Evolutionary conservation across 2,888 invertebrate genomes (phyloP).

Genomic region (Arctia plantaginis): DNA sequence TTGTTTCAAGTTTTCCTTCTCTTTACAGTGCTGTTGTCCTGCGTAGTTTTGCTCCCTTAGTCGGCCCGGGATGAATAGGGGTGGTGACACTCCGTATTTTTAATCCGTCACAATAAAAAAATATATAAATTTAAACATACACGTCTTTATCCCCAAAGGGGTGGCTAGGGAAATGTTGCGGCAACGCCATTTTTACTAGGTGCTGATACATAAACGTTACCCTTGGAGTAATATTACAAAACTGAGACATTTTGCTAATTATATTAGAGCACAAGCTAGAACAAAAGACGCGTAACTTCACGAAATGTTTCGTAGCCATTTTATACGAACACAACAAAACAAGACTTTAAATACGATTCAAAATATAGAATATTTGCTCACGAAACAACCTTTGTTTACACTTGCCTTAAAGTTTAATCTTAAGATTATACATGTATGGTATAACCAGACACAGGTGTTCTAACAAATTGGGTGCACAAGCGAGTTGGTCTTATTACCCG

Average conservation of each 20-base stretch:
- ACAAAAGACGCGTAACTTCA: conserved; percentile 6
- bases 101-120: too few species aligned
- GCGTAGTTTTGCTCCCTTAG: too few species aligned
- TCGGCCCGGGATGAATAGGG: too few species aligned
- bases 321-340: conserved; percentile 3
- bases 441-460: conserved; percentile 60
- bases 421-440: conserved; percentile 53
- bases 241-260: not conserved
- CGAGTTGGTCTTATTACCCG: conserved; percentile 45
- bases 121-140: too few species aligned
- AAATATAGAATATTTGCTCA: conserved; percentile 24
- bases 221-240: not conserved
- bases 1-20: too few species aligned
- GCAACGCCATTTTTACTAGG: not conserved
- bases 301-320: conserved; percentile 6
- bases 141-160: too few species aligned
- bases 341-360: conserved; percentile 21
- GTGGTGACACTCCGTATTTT: too few species aligned
- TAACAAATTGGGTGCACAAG: conserved; percentile 58
- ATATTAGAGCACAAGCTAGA: not conserved
- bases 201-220: not conserved
- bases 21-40: too few species aligned
- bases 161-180: too few species aligned
- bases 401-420: conserved; percentile 54
- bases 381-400: conserved; percentile 49